Percentiles rank a stretch among this genome's conserved stretches.
Evolutionary conservation across 2,888 invertebrate genomes (phyloP).

Genomic region (Leptopilina drosophilae): DNA sequence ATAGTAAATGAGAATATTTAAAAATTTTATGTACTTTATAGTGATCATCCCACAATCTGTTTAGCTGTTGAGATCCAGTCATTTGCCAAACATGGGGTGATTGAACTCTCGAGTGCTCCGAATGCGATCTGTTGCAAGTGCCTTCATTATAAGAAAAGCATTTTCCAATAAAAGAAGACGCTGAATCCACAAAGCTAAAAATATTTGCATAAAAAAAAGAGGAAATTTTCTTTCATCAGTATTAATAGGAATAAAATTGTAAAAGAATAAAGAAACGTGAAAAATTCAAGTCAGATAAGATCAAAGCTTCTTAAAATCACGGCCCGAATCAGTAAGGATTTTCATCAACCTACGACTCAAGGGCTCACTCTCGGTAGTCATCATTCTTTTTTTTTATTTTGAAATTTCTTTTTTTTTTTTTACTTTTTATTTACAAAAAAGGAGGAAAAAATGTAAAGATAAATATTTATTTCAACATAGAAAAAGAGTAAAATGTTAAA

Average conservation of each 20-base stretch:
- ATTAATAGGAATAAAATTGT: background rate
- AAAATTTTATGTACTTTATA: slow-evolving; percentile 43
- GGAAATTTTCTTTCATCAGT: background rate
- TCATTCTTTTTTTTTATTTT: slow-evolving; percentile 46
- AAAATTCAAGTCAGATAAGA: slow-evolving; percentile 22
- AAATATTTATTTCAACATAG: too few species aligned
- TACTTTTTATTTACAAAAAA: too few species aligned
- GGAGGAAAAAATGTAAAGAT: too few species aligned
- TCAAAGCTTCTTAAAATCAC: slow-evolving; percentile 45
- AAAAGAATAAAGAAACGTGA: background rate
- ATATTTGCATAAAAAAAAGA: slow-evolving; percentile 26
- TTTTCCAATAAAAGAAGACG: slow-evolving; percentile 67
- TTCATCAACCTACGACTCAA: slow-evolving; percentile 56
- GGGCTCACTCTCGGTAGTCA: slow-evolving; percentile 54
- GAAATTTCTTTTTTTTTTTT: background rate
- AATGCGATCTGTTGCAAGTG: slow-evolving; percentile 67
- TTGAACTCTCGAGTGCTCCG: slow-evolving; percentile 67
- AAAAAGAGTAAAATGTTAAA: too few species aligned
- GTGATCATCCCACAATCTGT: slow-evolving; percentile 53
- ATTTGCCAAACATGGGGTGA: slow-evolving; percentile 63
- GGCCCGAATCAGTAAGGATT: slow-evolving; percentile 54
- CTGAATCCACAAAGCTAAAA: slow-evolving; percentile 67
- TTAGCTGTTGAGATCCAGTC: slow-evolving; percentile 47
- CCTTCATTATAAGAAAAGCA: slow-evolving; percentile 66
- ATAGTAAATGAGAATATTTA: background rate